Evolutionary conservation across 2,797 vertebrate species (phyloP).

Genomic region (Lerista edwardsae): DNA sequence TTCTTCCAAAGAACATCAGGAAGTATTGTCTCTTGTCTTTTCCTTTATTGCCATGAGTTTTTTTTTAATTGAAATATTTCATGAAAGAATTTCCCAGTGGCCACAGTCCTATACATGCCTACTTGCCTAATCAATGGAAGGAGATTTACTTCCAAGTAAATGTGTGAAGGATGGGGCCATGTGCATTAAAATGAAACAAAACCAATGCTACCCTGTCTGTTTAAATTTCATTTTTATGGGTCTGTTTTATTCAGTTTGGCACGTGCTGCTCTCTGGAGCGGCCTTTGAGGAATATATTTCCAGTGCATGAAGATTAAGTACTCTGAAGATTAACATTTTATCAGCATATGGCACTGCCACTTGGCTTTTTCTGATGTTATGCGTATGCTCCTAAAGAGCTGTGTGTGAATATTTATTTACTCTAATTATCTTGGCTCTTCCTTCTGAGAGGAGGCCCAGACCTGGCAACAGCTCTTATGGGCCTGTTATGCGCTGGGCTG

Average conservation of each 20-base stretch:
- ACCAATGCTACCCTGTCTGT: not conserved
- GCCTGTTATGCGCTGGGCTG: not conserved
- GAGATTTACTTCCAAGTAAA: too few species aligned
- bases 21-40: too few species aligned
- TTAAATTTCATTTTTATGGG: constrained; percentile 40
- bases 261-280: constrained; percentile 22
- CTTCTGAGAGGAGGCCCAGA: not conserved
- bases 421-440: constrained; percentile 28
- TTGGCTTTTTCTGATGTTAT: constrained; percentile 57
- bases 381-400: constrained; percentile 41
- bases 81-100: not conserved
- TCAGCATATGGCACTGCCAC: constrained; percentile 56
- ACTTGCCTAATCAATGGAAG: too few species aligned
- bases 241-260: constrained; percentile 31
- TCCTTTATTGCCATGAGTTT: too few species aligned
- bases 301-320: not conserved
- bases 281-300: constrained; percentile 57
- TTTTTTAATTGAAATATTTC: too few species aligned
- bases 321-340: constrained; percentile 53
- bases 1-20: too few species aligned
- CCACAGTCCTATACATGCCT: not conserved
- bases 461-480: not conserved
- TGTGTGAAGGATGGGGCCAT: not conserved
- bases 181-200: not conserved
- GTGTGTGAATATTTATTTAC: constrained; percentile 35